Evolutionary conservation across 2,888 invertebrate species (phyloP), one percentile per base, ranked within the genome.

Genomic region (Zonitis immaculata): DNA sequence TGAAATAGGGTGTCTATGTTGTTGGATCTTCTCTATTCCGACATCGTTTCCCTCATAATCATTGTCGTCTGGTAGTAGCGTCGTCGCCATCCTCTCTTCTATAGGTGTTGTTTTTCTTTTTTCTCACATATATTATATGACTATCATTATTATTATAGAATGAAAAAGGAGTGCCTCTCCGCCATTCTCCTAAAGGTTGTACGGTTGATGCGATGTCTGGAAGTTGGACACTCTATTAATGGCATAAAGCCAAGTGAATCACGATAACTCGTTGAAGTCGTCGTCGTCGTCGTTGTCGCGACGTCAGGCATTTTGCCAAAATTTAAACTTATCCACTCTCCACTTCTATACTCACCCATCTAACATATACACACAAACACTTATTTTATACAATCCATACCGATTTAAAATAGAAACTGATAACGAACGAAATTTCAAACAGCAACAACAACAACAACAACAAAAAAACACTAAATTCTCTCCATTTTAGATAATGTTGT

Each of bases 221-320:
- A 20, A n/a, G 20, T 18, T n/a, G 39, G 39, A 20, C n/a, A 35
- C 35, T 39, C 39, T 39, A 18, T 39, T 39, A 11, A 18, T 39
- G 39, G 39, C 39, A 39, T n/a, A 18, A n/a, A 11, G 39, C 39
- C 39, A 39, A 39, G 39, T 39, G 39, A 39, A 39, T 39, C 39
- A 39, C 20, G 39, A 39, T n/a, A 39, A 39, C 39, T 39, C 39
- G 39, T 39, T 35, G 16, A 16, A 35, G 16, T 35, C 35, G 35
- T 35, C 35, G 16, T 35, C 35, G 35, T 35, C 35, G 35, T 35
- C 35, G 35, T 35, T 18, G 39, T 39, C 39, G 39, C 39, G 39
- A 39, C 39, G 18, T n/a, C 20, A 18, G 39, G 39, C 39, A 39
- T 20, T 39, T 20, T 39, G 39, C 39, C 39, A 39, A 39, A 39